Evolutionary conservation across 2,113 vertebrate genomes (phyloP).

Genomic region (Orycteropus afer): DNA sequence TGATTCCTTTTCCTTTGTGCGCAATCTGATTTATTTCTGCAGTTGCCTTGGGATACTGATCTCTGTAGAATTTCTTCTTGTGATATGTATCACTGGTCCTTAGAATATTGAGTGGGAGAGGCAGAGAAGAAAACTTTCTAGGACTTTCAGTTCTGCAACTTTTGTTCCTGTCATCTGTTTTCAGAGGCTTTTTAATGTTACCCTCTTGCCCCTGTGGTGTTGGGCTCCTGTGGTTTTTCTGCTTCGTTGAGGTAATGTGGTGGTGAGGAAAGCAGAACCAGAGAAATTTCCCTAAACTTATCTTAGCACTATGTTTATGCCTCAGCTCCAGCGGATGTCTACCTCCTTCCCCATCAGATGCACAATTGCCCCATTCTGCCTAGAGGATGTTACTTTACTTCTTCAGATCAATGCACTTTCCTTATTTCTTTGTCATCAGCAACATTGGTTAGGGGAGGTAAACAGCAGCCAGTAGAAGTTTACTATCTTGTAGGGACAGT

Average conservation of each 20-base stretch:
- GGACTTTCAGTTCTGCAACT: neutral
- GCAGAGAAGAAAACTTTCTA: neutral
- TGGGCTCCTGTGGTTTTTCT: neutral
- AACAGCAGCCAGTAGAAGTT: neutral
- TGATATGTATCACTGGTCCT: neutral
- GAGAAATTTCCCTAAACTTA: neutral
- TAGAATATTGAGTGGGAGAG: neutral
- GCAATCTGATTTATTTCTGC: neutral
- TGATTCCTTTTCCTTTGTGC: neutral
- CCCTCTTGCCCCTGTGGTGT: neutral
- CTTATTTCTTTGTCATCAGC: neutral
- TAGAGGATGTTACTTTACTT: neutral
- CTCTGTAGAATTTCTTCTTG: neutral
- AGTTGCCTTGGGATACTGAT: neutral
- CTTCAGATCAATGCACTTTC: neutral
- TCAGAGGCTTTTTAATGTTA: neutral
- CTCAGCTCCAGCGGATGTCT: neutral
- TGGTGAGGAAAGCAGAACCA: neutral
- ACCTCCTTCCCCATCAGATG: neutral
- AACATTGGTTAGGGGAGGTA: neutral
- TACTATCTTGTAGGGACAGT: neutral
- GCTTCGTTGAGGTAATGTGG: neutral
- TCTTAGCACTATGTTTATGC: too few species aligned
- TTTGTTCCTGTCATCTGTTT: neutral
- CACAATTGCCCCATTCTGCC: neutral